phyloP scores from a whole-genome alignment of 2,797 vertebrate species.

The Dermochelys coriacea region DNA sequence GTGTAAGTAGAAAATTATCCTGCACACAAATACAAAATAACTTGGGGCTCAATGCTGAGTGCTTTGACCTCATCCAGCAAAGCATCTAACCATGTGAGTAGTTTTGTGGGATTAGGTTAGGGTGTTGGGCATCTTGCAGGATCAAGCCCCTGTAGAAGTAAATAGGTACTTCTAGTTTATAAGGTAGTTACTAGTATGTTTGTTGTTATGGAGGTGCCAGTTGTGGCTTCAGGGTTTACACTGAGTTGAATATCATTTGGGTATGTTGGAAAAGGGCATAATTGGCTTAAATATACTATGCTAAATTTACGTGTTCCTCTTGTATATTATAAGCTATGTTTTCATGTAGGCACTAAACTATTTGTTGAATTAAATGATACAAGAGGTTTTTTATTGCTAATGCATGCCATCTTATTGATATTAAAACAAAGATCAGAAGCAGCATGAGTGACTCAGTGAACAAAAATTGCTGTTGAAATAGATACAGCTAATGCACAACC shows the following conservation, averaged over 20 bases:
- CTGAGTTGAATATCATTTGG: neutral
- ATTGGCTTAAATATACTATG: neutral
- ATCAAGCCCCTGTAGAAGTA: neutral
- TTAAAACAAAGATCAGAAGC: conserved; percentile 53
- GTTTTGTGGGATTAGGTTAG: neutral
- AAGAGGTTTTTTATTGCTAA: neutral
- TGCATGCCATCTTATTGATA: conserved; percentile 37
- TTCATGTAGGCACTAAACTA: conserved; percentile 16
- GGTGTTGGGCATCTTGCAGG: neutral
- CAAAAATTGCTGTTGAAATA: conserved; percentile 73
- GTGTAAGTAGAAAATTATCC: neutral
- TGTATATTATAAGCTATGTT: neutral
- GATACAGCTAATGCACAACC: too few species aligned
- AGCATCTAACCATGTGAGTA: neutral
- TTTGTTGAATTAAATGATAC: conserved; percentile 24
- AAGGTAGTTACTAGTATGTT: neutral
- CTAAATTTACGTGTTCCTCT: neutral
- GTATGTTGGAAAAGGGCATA: neutral
- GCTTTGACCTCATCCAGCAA: neutral
- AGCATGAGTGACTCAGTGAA: conserved; percentile 40
- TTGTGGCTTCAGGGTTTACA: neutral
- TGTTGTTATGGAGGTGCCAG: neutral
- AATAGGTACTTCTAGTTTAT: conserved; percentile 25
- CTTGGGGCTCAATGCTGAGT: neutral
- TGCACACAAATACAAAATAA: neutral